Percentiles rank a stretch among this genome's conserved stretches.
Conservation (phyloP, 1,140 invertebrate species). For the Euglossa dilemma region DNA sequence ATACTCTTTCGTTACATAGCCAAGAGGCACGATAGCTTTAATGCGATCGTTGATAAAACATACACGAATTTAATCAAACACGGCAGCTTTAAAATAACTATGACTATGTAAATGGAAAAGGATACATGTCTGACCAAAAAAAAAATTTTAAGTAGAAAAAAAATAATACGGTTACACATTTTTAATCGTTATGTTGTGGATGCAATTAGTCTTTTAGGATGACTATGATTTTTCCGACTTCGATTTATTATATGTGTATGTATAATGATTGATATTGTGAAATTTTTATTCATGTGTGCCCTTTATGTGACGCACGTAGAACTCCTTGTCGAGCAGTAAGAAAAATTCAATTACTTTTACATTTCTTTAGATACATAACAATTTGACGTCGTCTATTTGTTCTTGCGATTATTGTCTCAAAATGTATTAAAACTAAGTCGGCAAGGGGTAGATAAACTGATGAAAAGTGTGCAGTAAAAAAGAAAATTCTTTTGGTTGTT, state of each 20-base stretch:
- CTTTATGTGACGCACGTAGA: background rate
- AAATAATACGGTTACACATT: background rate
- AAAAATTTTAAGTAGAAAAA: background rate
- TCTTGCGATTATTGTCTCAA: background rate
- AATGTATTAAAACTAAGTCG: background rate
- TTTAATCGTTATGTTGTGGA: background rate
- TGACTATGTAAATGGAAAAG: background rate
- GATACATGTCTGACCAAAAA: background rate
- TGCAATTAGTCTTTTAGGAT: background rate
- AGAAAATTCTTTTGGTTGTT: constrained; percentile 72
- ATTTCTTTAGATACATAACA: background rate
- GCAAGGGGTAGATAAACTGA: background rate
- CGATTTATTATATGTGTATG: background rate
- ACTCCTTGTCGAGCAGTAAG: background rate
- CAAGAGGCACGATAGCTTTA: constrained; percentile 14
- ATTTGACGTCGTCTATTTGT: background rate
- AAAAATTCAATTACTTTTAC: background rate
- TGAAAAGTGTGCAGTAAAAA: constrained; percentile 1
- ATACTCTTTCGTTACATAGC: constrained; percentile 29
- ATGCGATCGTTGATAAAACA: constrained; percentile 26
- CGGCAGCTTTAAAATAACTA: constrained; percentile 33
- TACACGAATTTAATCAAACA: constrained; percentile 27
- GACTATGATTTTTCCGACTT: background rate
- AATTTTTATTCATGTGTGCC: background rate
- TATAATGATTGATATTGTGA: background rate